Percentiles rank a stretch among this genome's conserved stretches.
These are phyloP conservation scores for Onthophagus sagittarius DNA, from an alignment of 2,888 invertebrate species.

Conservation along the genomic window DNA sequence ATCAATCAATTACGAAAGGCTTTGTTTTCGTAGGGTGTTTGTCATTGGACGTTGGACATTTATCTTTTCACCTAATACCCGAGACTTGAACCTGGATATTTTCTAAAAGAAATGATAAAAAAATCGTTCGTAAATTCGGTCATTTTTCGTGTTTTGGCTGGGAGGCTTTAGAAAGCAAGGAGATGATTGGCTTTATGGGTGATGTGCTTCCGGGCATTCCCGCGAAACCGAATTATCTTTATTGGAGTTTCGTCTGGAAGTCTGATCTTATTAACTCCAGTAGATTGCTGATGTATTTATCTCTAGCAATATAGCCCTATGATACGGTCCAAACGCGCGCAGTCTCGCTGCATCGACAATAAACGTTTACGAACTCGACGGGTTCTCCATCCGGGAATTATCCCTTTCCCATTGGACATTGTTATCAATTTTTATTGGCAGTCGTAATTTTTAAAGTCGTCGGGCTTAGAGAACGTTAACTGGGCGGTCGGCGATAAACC, in stretches of 20 bases:
- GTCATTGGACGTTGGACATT: slow-evolving; percentile 30
- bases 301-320: slow-evolving; percentile 32
- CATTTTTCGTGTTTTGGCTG: too few relatives aligned
- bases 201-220: slow-evolving; percentile 39
- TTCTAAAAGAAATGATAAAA: background rate
- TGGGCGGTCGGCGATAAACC: background rate
- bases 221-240: slow-evolving; percentile 45
- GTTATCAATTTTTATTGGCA: background rate
- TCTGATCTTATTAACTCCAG: slow-evolving; percentile 44
- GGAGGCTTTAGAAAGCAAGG: background rate
- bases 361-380: background rate
- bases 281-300: slow-evolving; percentile 47
- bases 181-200: slow-evolving; percentile 14
- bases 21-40: slow-evolving; percentile 31
- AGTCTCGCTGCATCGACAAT: background rate
- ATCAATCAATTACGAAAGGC: slow-evolving; percentile 34
- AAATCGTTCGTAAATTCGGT: background rate
- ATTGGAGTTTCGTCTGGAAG: slow-evolving; percentile 43
- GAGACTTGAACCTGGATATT: background rate
- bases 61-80: slow-evolving; percentile 21
- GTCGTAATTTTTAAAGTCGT: background rate
- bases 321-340: slow-evolving; percentile 4
- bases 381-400: background rate
- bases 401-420: background rate
- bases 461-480: background rate